Evolutionary conservation across 2,797 vertebrate species (phyloP).

Genomic region (Sebastes minor): DNA sequence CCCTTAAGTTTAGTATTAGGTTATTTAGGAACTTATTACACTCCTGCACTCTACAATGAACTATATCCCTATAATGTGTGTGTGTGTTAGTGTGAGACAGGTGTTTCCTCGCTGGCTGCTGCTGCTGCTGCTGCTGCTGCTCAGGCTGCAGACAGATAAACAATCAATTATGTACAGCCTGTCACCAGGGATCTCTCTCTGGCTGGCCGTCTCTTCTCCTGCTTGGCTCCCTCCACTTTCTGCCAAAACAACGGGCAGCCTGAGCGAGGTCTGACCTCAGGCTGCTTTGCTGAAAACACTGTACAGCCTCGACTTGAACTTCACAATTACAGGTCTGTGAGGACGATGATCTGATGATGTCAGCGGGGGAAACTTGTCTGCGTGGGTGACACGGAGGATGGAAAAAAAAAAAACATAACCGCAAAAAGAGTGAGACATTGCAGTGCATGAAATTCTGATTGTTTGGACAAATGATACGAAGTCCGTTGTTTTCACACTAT

Average conservation of each 20-base stretch:
- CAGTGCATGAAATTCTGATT: not conserved
- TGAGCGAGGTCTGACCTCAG: constrained; percentile 37
- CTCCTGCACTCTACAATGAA: constrained; percentile 29
- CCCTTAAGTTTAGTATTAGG: not conserved
- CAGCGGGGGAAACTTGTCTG: not conserved
- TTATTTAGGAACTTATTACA: constrained; percentile 47
- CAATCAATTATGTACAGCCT: constrained; percentile 84
- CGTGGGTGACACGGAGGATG: not conserved
- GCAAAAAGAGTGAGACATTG: not conserved
- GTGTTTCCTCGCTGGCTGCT: constrained; percentile 54
- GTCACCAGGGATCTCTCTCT: constrained; percentile 64
- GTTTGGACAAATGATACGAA: not conserved
- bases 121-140: constrained; percentile 49
- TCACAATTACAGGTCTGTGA: not conserved
- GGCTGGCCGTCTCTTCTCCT: constrained; percentile 35
- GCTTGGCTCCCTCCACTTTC: constrained; percentile 46
- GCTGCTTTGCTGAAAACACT: constrained; percentile 32
- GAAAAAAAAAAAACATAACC: not conserved
- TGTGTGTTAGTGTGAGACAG: not conserved
- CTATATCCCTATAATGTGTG: constrained; percentile 25
- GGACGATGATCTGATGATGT: not conserved
- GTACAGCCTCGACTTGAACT: constrained; percentile 1
- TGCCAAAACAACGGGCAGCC: constrained; percentile 52
- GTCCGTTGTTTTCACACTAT: not conserved
- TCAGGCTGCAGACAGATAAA: constrained; percentile 79